Evolutionary conservation across 2,888 invertebrate species (phyloP), one percentile per base, ranked within the genome.

Genomic region (Pyrochroa serraticornis): DNA sequence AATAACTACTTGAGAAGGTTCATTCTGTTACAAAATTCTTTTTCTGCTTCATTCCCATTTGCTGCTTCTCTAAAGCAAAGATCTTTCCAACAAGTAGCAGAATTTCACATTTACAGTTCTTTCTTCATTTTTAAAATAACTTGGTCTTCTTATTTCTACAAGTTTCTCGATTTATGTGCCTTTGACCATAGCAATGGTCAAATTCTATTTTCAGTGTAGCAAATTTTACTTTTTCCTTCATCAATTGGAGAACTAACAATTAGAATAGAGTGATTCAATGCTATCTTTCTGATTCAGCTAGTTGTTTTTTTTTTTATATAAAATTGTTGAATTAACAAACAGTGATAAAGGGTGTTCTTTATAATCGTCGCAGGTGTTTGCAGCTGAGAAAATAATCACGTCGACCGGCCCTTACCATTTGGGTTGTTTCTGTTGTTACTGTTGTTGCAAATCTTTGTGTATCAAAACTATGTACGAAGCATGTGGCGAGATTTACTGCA

Each of bases 401-500:
- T 78, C 81, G 6, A 78, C 79, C 9, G 78, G 78, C 3, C 78
- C 79, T 0, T 83, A 79, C 64, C 82, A 82, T 70, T 80, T 76
- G 37, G 79, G 79, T 62, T 83, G 82, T 72, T 83, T 82, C 70
- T 81, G 81, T 38, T 83, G 82, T 65, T 81, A 75, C 63, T 81
- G 81, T 65, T 83, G 82, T 61, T 77, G 81, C 44, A 82, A 82
- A 64, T 79, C 79, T 2, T 68, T 83, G 60, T 82, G 82, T 59
- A 73, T 81, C 7, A 73, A 80, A 60, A 82, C 77, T 36, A 79
- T 81, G 49, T 80, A 78, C 54, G 82, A 82, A 61, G 79, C 79
- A 54, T 78, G 79, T 42, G 80, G 81, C 7, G 82, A 83, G 67
- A 82, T 83, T 63, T 82, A 81, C 68, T 83, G 83, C 68, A 82